phyloP scores from a whole-genome alignment of 2,113 vertebrate species.

The Meles meles region DNA sequence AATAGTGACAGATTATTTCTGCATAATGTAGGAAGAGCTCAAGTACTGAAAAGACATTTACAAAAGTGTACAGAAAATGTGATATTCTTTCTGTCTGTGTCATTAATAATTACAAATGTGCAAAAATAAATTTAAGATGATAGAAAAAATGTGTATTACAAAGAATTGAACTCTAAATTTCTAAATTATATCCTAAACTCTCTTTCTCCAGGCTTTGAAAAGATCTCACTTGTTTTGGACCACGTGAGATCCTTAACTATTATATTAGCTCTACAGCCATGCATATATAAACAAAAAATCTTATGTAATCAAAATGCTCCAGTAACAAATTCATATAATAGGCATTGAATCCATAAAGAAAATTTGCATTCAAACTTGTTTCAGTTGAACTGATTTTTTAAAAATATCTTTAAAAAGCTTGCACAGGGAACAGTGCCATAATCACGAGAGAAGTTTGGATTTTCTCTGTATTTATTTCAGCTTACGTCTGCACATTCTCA shows the following conservation, averaged over 20 bases:
- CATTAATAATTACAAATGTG: not conserved
- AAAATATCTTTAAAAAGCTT: not conserved
- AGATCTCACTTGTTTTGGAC: not conserved
- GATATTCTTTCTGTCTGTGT: not conserved
- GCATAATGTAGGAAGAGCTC: not conserved
- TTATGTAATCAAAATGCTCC: not conserved
- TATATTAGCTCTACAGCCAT: not conserved
- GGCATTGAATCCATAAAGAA: not conserved
- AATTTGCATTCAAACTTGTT: not conserved
- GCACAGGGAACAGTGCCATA: not conserved
- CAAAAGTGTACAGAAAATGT: not conserved
- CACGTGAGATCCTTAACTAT: not conserved
- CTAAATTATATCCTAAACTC: not conserved
- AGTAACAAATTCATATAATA: conserved; percentile 24
- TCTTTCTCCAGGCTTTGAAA: not conserved
- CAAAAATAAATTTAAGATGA: not conserved
- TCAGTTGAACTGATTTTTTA: not conserved
- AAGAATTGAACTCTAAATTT: not conserved
- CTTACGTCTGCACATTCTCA: not conserved
- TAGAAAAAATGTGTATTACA: not conserved
- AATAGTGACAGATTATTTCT: not conserved
- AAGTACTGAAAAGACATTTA: not conserved
- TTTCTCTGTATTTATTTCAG: not conserved
- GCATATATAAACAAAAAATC: not conserved
- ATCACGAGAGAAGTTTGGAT: not conserved